Evolutionary conservation across 2,797 vertebrate species (phyloP).

Genomic region (Ciconia nigra): DNA sequence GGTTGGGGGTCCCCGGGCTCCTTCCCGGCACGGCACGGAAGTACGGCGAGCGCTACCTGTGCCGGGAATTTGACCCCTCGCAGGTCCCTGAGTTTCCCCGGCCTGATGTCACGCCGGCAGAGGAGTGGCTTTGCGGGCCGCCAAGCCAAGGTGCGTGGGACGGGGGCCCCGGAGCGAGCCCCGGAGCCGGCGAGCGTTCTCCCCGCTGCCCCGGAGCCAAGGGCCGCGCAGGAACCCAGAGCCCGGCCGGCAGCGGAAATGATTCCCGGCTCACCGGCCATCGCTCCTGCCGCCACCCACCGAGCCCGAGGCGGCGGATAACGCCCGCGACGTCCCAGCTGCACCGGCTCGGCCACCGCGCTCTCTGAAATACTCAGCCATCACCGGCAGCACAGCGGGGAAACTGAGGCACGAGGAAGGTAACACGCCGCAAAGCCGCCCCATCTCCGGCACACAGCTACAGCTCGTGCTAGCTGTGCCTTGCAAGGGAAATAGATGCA

Average conservation of each 20-base stretch:
- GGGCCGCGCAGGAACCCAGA: background rate
- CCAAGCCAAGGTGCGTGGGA: background rate
- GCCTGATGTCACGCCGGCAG: conserved; percentile 55
- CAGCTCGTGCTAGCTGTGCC: background rate
- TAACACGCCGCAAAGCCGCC: accelerated
- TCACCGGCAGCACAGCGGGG: accelerated
- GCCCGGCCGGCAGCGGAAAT: conserved; percentile 28
- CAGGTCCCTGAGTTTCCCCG: background rate
- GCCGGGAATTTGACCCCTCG: conserved; percentile 69
- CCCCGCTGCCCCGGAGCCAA: background rate
- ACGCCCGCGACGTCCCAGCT: accelerated
- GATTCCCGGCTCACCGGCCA: background rate
- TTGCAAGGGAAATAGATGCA: background rate
- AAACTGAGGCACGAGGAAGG: background rate
- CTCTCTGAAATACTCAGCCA: accelerated
- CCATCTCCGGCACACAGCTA: background rate
- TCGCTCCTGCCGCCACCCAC: background rate
- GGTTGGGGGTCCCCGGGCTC: background rate
- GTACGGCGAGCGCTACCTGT: conserved; percentile 63
- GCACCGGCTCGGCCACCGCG: background rate
- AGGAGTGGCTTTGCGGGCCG: background rate
- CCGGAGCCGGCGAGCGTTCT: accelerated
- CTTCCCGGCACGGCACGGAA: conserved; percentile 45
- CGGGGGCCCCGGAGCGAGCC: background rate
- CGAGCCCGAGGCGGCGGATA: background rate